These are phyloP conservation scores for Trichonephila inaurata DNA, from an alignment of 1,140 invertebrate species.

Conservation along the genomic window DNA sequence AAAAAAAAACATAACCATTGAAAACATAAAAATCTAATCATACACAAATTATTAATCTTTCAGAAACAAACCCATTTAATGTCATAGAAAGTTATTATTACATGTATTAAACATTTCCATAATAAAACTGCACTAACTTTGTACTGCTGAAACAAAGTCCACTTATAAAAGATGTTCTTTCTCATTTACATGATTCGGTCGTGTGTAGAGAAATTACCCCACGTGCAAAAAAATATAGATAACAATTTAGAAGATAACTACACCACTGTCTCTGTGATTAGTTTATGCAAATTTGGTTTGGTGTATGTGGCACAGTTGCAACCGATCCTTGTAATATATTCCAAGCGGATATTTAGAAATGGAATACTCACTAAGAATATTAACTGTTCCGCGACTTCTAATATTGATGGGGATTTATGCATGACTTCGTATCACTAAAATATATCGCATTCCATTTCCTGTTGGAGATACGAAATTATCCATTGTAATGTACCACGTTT, in stretches of 20 bases:
- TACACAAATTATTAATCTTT: neutral
- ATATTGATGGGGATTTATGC: constrained; percentile 45
- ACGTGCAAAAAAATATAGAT: constrained; percentile 28
- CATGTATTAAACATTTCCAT: neutral
- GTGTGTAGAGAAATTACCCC: constrained; percentile 1
- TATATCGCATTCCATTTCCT: constrained; percentile 42
- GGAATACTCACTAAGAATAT: constrained; percentile 61
- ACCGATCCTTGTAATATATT: constrained; percentile 54
- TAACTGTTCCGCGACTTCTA: constrained; percentile 41
- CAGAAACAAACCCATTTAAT: neutral
- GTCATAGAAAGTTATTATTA: neutral
- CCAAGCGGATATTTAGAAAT: constrained; percentile 48
- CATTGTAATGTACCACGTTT: constrained; percentile 24
- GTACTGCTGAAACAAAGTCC: neutral
- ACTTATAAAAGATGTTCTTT: neutral
- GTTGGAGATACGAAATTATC: constrained; percentile 39
- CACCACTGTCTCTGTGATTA: constrained; percentile 45
- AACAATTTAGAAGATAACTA: constrained; percentile 51
- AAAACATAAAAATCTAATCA: neutral
- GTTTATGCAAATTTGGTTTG: constrained; percentile 37
- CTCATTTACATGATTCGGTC: neutral
- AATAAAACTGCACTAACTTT: neutral
- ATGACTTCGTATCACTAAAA: constrained; percentile 39
- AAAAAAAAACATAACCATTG: no score
- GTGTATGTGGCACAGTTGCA: constrained; percentile 12